Conservation (phyloP, 2,888 invertebrate species). For the Corythucha ciliata region DNA sequence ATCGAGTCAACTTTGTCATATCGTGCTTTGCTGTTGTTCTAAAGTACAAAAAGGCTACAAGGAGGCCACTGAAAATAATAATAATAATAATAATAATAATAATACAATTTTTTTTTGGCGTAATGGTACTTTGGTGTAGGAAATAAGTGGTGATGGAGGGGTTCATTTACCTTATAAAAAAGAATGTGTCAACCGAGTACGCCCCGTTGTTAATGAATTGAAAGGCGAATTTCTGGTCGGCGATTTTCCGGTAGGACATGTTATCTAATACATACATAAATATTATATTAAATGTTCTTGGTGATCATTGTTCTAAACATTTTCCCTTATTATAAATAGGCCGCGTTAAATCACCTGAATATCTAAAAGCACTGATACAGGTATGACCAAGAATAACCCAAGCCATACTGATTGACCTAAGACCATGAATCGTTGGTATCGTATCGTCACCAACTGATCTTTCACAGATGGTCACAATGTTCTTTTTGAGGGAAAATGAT, state of each 20-base stretch:
- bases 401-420: constrained; percentile 52
- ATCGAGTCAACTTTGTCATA: constrained; percentile 37
- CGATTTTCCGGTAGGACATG: constrained; percentile 58
- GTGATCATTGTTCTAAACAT: no score
- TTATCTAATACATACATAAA: constrained; percentile 48
- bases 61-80: constrained; percentile 55
- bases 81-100: no score
- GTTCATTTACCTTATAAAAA: constrained; percentile 55
- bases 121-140: not conserved
- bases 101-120: constrained; percentile 40
- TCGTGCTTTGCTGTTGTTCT: constrained; percentile 39
- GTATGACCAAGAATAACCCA: constrained; percentile 54
- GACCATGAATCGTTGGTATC: constrained; percentile 39
- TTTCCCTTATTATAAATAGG: not conserved
- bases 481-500: constrained; percentile 64
- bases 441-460: constrained; percentile 56
- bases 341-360: constrained; percentile 46
- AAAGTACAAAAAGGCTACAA: constrained; percentile 76
- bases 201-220: constrained; percentile 70
- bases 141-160: no score
- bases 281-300: not conserved
- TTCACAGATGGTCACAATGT: constrained; percentile 63
- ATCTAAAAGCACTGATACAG: constrained; percentile 66
- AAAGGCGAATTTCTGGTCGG: constrained; percentile 67
- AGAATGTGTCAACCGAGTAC: constrained; percentile 74